These are phyloP conservation scores for Celastrina argiolus DNA, from an alignment of 2,888 invertebrate genomes.

Conservation along the genomic window DNA sequence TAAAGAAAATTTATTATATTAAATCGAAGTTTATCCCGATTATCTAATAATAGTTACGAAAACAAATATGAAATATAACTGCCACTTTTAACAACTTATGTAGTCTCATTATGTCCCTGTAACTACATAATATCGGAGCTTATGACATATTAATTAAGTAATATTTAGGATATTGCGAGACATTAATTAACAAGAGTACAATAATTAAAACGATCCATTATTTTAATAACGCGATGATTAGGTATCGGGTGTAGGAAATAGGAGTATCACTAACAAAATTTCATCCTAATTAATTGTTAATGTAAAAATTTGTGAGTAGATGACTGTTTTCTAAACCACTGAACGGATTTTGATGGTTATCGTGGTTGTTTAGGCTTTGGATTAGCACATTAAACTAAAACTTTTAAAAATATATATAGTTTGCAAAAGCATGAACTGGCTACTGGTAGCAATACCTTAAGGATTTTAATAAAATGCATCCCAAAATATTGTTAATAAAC, in stretches of 20 bases:
- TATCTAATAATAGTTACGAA: too few species aligned
- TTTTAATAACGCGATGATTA: background rate
- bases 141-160: background rate
- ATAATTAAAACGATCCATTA: background rate
- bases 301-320: too few species aligned
- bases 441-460: too few species aligned
- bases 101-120: background rate
- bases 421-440: too few species aligned
- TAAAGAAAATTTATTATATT: too few species aligned
- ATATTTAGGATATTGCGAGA: background rate
- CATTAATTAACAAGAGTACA: background rate
- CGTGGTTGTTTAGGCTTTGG: too few species aligned
- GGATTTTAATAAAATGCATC: too few species aligned
- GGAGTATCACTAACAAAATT: background rate
- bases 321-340: too few species aligned
- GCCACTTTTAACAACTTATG: background rate
- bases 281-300: background rate
- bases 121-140: background rate
- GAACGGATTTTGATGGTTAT: too few species aligned
- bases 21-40: too few species aligned
- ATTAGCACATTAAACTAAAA: too few species aligned
- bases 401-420: too few species aligned
- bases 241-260: background rate
- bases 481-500: background rate
- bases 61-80: background rate